Percentiles rank a stretch among this genome's conserved stretches.
Evolutionary conservation across 2,113 vertebrate genomes (phyloP).

Genomic region (Dromas ardeola): DNA sequence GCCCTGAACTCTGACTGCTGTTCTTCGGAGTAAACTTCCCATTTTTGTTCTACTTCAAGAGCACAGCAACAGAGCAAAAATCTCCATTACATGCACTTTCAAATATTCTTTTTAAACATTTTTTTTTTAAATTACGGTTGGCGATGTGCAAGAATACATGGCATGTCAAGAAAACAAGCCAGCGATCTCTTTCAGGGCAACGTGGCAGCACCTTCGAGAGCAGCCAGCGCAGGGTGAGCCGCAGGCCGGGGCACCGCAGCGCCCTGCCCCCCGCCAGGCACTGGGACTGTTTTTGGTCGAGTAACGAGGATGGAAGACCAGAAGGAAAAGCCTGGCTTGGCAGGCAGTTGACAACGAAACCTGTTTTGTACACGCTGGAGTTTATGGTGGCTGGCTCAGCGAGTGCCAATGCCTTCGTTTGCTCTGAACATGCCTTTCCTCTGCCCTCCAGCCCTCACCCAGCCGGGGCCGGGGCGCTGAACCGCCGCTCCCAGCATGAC

Average conservation of each 20-base stretch:
- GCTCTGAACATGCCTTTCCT: accelerated
- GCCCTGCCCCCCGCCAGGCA: neutral
- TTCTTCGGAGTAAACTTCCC: neutral
- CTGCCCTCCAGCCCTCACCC: neutral
- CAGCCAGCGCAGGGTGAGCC: too few relatives aligned
- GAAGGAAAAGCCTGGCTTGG: neutral
- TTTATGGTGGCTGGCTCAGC: neutral
- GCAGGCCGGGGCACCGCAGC: too few relatives aligned
- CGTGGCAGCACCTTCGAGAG: neutral
- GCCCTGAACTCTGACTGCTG: neutral
- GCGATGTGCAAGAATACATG: neutral
- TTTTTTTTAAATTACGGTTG: neutral
- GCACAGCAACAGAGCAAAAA: neutral
- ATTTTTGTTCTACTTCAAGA: neutral
- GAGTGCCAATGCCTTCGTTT: neutral
- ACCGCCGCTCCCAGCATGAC: accelerated
- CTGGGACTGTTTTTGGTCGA: neutral
- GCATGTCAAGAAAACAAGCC: neutral
- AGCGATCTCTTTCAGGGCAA: neutral
- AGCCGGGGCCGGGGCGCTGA: neutral
- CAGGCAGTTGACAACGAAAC: neutral
- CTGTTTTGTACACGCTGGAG: neutral
- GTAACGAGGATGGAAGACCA: neutral
- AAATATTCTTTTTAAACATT: neutral
- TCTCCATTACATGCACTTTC: neutral